Conservation (phyloP, 2,797 vertebrate species). For the Gouania willdenowi region DNA sequence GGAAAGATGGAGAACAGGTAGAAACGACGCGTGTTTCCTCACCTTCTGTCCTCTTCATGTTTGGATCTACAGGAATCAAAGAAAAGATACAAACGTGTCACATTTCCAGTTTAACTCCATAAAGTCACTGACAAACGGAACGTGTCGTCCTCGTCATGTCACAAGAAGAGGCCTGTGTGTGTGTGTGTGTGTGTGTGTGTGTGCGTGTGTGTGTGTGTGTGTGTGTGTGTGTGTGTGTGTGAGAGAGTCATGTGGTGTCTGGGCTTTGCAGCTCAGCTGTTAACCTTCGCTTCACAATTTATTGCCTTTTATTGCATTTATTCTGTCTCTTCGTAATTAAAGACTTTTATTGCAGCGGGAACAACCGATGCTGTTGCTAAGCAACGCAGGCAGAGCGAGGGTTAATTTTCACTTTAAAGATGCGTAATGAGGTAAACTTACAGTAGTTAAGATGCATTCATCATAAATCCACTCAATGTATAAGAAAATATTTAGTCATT, state of each 20-base stretch:
- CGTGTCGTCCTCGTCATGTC: conserved; percentile 43
- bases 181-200: conserved; percentile 3
- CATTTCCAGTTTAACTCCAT: too few relatives aligned
- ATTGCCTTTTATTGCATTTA: conserved; percentile 60
- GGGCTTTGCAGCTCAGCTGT: neutral
- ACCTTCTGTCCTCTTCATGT: conserved; percentile 92
- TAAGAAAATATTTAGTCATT: too few relatives aligned
- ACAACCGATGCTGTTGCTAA: conserved; percentile 8
- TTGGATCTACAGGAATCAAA: conserved; percentile 79
- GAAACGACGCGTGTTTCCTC: conserved; percentile 14
- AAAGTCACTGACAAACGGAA: conserved; percentile 1
- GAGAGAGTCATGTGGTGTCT: conserved; percentile 48
- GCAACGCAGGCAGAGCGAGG: neutral
- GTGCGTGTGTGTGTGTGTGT: too few relatives aligned
- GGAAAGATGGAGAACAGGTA: neutral
- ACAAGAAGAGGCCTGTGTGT: conserved; percentile 7
- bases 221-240: too few relatives aligned
- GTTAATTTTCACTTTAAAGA: too few relatives aligned
- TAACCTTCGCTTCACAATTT: too few relatives aligned
- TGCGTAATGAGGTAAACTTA: too few relatives aligned
- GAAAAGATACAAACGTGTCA: conserved; percentile 1
- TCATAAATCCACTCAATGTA: too few relatives aligned
- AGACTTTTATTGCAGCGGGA: conserved; percentile 38
- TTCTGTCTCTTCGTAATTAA: conserved; percentile 32
- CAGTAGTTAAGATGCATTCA: too few relatives aligned